Evolutionary conservation across 2,113 vertebrate genomes (phyloP).

Genomic region (Chaenogobius annularis): DNA sequence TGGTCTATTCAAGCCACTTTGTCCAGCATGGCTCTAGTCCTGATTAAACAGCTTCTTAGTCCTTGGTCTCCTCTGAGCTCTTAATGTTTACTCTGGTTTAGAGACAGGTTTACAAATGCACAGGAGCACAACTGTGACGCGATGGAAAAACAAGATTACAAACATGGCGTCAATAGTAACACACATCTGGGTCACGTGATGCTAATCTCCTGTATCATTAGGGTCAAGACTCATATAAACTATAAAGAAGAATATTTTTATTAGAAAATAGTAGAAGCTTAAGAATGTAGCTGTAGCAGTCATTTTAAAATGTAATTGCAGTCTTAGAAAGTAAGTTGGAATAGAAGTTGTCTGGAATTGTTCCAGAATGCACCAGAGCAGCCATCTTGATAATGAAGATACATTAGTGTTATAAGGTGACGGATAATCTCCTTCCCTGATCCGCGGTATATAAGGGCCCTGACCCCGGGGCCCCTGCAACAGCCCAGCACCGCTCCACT

Average conservation of each 20-base stretch:
- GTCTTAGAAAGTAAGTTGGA: too few species aligned
- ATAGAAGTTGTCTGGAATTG: neutral
- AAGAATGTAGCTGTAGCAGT: too few species aligned
- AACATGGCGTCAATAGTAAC: neutral
- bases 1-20: neutral
- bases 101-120: conserved; percentile 30
- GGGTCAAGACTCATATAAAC: neutral
- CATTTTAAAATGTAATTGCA: too few species aligned
- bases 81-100: conserved; percentile 31
- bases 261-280: too few species aligned
- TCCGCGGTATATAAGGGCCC: conserved; percentile 74
- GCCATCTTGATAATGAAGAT: conserved; percentile 14
- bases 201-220: neutral
- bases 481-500: conserved; percentile 44
- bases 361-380: neutral
- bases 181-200: neutral
- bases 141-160: conserved; percentile 44
- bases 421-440: conserved; percentile 78
- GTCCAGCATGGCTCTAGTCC: neutral
- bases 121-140: conserved; percentile 25
- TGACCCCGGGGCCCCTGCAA: conserved; percentile 45
- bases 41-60: neutral
- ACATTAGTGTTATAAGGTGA: neutral
- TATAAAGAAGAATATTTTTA: too few species aligned
- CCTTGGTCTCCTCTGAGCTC: neutral